phyloP scores from a whole-genome alignment of 1,140 invertebrate genomes.

The Lepidostoma basale region DNA sequence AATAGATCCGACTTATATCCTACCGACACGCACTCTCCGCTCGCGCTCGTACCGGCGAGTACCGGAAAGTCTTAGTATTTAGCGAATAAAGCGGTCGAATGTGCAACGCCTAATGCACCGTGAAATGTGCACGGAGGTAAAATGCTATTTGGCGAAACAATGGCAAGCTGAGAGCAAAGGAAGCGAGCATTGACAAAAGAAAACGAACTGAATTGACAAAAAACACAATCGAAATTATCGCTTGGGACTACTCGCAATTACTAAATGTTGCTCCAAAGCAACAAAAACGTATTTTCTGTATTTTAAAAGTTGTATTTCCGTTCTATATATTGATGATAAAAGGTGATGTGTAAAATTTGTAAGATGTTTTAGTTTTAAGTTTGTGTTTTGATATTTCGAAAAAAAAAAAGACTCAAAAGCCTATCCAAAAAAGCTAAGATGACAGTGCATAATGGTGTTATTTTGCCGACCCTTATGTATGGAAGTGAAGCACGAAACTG shows the following conservation, averaged over 20 bases:
- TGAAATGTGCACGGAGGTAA: conserved; percentile 24
- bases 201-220: background rate
- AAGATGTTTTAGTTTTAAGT: too few species aligned
- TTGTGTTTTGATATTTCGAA: too few species aligned
- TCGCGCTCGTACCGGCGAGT: background rate
- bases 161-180: conserved; percentile 4
- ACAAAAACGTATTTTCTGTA: too few species aligned
- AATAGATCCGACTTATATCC: too few species aligned
- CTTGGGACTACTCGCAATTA: background rate
- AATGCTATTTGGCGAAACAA: conserved; percentile 23
- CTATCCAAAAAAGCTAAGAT: too few species aligned
- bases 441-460: too few species aligned
- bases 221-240: background rate
- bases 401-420: too few species aligned
- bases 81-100: conserved; percentile 30
- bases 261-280: too few species aligned
- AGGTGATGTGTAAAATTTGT: too few species aligned
- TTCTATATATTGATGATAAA: too few species aligned
- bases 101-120: conserved; percentile 21
- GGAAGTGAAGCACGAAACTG: too few species aligned
- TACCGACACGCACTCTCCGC: background rate
- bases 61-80: background rate
- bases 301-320: background rate
- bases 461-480: too few species aligned
- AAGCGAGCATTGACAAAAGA: background rate